These are phyloP conservation scores for Galerucella calmariensis DNA, from an alignment of 2,888 invertebrate species.

Conservation along the genomic window DNA sequence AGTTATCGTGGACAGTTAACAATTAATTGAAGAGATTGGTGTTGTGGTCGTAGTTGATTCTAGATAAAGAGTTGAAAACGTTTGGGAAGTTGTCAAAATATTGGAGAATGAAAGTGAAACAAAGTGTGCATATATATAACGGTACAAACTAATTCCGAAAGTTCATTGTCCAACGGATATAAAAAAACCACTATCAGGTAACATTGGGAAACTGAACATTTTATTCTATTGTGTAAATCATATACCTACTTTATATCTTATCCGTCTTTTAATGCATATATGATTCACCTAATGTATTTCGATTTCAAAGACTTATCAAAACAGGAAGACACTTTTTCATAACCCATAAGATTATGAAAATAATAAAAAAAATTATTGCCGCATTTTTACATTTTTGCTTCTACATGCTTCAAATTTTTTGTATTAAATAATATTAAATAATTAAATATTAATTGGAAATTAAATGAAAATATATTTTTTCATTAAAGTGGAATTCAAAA, in stretches of 20 bases:
- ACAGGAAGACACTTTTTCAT: slow-evolving; percentile 8
- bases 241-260: neutral
- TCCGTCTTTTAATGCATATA: slow-evolving; percentile 2
- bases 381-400: neutral
- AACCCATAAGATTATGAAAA: slow-evolving; percentile 5
- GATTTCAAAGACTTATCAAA: slow-evolving; percentile 7
- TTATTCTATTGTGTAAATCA: slow-evolving; percentile 5
- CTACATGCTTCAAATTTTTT: no score
- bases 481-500: no score
- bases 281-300: slow-evolving; percentile 17
- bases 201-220: slow-evolving; percentile 7
- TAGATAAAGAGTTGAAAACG: no score
- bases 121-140: neutral
- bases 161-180: slow-evolving; percentile 14
- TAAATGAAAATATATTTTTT: no score
- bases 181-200: neutral
- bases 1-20: no score
- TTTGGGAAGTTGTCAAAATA: no score
- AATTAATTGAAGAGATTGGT: no score
- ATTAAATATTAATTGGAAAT: no score
- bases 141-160: neutral
- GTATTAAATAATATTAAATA: no score
- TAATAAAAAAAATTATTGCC: slow-evolving; percentile 6
- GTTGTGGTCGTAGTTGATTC: no score
- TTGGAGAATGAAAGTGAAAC: neutral